These are phyloP conservation scores for Melanotaenia pygmaea DNA, from an alignment of 2,797 vertebrate genomes.

Conservation along the genomic window DNA sequence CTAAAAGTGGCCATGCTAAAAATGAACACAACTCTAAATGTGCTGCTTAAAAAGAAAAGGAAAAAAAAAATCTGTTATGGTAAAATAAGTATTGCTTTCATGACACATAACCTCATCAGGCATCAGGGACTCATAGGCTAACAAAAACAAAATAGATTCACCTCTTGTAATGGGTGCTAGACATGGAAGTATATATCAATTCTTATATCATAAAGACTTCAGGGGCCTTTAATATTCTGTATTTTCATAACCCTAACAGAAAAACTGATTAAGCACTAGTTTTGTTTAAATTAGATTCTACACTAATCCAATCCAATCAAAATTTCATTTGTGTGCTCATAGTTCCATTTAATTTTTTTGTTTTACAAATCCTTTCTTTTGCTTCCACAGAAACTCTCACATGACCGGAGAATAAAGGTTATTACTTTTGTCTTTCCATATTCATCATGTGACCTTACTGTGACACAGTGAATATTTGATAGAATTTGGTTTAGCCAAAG, in stretches of 20 bases:
- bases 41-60: neutral
- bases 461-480: neutral
- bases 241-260: conserved; percentile 12
- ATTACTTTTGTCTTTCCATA: neutral
- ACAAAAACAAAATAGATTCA: conserved; percentile 3
- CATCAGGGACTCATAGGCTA: neutral
- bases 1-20: neutral
- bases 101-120: too few relatives aligned
- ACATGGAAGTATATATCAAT: conserved; percentile 5
- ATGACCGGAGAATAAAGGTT: neutral
- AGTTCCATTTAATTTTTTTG: neutral
- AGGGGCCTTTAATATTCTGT: neutral
- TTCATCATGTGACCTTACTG: neutral
- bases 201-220: conserved; percentile 5
- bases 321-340: conserved; percentile 19
- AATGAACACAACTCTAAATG: neutral
- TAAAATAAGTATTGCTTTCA: too few relatives aligned
- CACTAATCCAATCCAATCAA: conserved; percentile 42
- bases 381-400: neutral
- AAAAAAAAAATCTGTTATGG: neutral
- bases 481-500: neutral
- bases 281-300: conserved; percentile 30
- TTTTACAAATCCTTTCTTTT: conserved; percentile 14
- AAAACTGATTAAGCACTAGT: neutral
- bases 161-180: conserved; percentile 10